These are phyloP conservation scores for Arenaria interpres DNA, from an alignment of 2,113 vertebrate species.

Conservation along the genomic window DNA sequence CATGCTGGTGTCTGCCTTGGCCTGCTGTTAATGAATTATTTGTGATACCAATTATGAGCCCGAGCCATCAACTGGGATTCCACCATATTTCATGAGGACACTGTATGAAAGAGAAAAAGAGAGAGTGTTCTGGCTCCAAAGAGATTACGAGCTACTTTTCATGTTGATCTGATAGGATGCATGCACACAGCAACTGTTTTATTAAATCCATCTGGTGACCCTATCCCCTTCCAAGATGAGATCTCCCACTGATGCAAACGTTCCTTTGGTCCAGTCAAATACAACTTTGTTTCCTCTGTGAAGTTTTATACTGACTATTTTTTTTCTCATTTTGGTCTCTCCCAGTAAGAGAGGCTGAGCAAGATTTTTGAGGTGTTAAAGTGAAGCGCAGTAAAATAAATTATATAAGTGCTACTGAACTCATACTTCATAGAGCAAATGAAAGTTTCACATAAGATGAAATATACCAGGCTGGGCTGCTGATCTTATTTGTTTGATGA, in stretches of 20 bases:
- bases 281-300: neutral
- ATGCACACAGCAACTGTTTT: neutral
- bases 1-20: neutral
- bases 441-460: neutral
- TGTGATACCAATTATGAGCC: neutral
- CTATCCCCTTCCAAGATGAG: neutral
- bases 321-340: neutral
- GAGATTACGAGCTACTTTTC: neutral
- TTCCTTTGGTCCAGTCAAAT: neutral
- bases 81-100: neutral
- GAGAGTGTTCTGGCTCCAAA: neutral
- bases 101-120: neutral
- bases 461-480: neutral
- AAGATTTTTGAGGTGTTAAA: neutral
- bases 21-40: neutral
- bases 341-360: neutral
- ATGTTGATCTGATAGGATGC: neutral
- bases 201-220: neutral
- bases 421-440: neutral
- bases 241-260: neutral
- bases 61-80: neutral
- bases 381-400: neutral
- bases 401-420: neutral
- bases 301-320: neutral
- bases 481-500: constrained; percentile 45